Conservation (phyloP, 2,888 invertebrate genomes). For the Euspilapteryx auroguttella region DNA sequence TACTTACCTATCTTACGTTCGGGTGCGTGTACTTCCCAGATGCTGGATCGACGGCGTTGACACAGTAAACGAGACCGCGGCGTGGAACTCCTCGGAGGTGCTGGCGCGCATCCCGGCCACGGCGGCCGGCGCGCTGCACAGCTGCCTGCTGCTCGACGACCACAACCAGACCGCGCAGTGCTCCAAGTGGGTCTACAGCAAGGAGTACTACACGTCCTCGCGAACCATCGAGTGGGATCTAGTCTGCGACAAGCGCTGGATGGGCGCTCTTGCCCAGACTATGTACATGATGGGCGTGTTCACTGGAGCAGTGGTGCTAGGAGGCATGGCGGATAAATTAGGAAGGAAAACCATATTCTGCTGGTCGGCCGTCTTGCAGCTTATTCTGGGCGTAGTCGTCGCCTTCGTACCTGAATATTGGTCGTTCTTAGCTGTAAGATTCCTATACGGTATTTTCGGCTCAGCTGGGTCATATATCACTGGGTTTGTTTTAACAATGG, state of each 20-base stretch:
- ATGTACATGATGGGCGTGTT: constrained; percentile 85
- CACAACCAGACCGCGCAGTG: constrained; percentile 33
- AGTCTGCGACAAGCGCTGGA: constrained; percentile 79
- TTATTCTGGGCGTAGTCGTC: constrained; percentile 71
- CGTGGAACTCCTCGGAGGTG: constrained; percentile 60
- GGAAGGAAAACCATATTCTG: constrained; percentile 83
- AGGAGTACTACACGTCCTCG: constrained; percentile 71
- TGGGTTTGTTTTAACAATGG: constrained; percentile 76
- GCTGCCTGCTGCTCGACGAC: constrained; percentile 57
- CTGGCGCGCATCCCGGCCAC: constrained; percentile 60
- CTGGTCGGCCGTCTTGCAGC: constrained; percentile 74
- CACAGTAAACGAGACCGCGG: constrained; percentile 45
- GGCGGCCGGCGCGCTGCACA: constrained; percentile 54
- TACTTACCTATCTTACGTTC: too few relatives aligned
- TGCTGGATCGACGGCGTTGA: constrained; percentile 66
- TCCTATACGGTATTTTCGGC: constrained; percentile 78
- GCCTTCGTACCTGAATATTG: constrained; percentile 80
- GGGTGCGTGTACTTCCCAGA: too few relatives aligned
- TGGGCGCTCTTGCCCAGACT: constrained; percentile 78
- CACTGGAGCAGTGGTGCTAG: constrained; percentile 78
- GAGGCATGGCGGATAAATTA: constrained; percentile 80
- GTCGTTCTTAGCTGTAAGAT: constrained; percentile 68
- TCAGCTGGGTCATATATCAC: constrained; percentile 77
- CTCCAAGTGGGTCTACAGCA: constrained; percentile 70
- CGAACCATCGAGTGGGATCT: constrained; percentile 82